Base-by-base conservation (phyloP, 2,797 vertebrate species). In the Rhyacichthys aspro region DNA sequence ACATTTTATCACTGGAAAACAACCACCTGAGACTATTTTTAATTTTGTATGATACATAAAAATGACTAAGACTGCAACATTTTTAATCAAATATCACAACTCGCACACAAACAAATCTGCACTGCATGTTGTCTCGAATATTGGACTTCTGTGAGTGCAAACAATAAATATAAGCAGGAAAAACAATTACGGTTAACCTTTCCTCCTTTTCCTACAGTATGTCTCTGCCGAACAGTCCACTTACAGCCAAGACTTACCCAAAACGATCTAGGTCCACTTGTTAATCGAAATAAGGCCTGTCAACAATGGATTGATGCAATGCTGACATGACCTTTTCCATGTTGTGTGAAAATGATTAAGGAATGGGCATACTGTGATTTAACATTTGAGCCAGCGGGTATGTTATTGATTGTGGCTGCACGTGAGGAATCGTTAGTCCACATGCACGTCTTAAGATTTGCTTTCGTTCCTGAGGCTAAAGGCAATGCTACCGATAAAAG, bases 311-410 rank as follows among this genome's bases (percentile, higher is more conserved):
- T 84, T 79, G 84, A 84, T 75, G 52, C 66, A 36, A 9, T 43
- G 50, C 71, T 84, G 84, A 86, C 84, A 59, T 86, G 87, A 88
- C 90, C 90, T 91, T 93, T 92, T 74, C 83, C 68, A 70, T 78
- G 84, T 83, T 81, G 83, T 85, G 84, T 75, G 74, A 81, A 85
- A 86, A 88, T 86, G 80, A 89, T 91, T 91, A 89, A 83, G 80
- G 65, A 79, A 72, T 59, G 59, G 72, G 46, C 84, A 83, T 82
- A 83, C 87, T 88, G 84, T 85, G 89, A 88, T 87, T 89, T 90
- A 90, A 86, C 88, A 87, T 90, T 91, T 90, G 71, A 82, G 84
- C 67, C 85, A 82, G 82, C 85, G 68, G 74, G 84, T 65, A 57
- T 38, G 49, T 59, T 86, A 92, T 90, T 59, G 90, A 91, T 89